Evolutionary conservation across 2,888 invertebrate genomes (phyloP), one percentile per base, ranked within the genome.

Genomic region (Sinotaia quadrata): DNA sequence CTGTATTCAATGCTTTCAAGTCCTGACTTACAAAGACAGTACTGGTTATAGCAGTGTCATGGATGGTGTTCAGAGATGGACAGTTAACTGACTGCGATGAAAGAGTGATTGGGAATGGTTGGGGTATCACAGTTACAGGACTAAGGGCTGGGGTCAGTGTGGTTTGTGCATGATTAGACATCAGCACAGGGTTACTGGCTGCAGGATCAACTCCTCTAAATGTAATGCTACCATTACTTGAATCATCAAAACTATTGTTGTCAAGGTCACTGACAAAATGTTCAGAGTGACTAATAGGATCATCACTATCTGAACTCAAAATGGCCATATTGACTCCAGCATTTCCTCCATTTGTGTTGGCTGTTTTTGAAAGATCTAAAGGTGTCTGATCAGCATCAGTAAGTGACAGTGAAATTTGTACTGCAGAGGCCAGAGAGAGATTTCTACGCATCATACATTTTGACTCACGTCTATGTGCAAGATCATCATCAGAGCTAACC

Each of bases 321-420:
- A 41, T 15, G 15, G 41, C 8, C 41, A 41, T 10, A 18, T 41
- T 15, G 41, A 27, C 54, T 44, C 56, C 56, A 34, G 49, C 29
- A 41, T 24, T 21, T 5, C 34, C 41, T 21, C 44, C 4, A 44
- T 59, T 47, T 34, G 54, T 36, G 41, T 34, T 41, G 33, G 67
- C 63, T 37, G 68, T 72, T 24, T 65, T 57, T 8, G 75, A 75
- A 12, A 75, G 63, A 59, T 75, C 75, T 37, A 75, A 52, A 24
- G 75, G 73, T 18, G 52, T 59, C 1, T 63, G 62, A 21, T 58
- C 58, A 29, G 37, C 56, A 67, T 74, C 74, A 27, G 70, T 67
- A 24, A 75, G 52, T 12, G 68, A 69, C 34, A 75, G 60, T 12
- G 54, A 8, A n/a, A 60, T 54, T n/a, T 63, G 56, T 12, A 72